A percentile compares a stretch with the other conserved stretches of the same genome.
These are phyloP conservation scores for Paradoxurus hermaphroditus DNA, from an alignment of 2,113 vertebrate species.

Conservation along the genomic window DNA sequence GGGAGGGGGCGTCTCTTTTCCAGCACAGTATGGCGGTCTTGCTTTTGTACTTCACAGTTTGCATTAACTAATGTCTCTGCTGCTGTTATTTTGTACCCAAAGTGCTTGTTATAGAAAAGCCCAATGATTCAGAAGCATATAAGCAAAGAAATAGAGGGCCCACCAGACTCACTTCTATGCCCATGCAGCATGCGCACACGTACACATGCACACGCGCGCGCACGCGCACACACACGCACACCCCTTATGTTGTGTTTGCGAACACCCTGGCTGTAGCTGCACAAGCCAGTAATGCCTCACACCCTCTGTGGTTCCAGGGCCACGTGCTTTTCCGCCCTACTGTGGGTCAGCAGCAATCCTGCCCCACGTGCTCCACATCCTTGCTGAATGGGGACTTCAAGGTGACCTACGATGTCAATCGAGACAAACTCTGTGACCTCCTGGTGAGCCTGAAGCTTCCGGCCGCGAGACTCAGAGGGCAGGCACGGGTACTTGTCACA, in stretches of 20 bases:
- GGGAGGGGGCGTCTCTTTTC: background rate
- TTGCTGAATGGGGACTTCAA: constrained; percentile 91
- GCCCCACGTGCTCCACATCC: constrained; percentile 84
- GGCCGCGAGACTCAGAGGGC: background rate
- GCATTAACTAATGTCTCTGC: background rate
- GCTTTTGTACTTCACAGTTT: background rate
- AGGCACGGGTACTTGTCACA: background rate
- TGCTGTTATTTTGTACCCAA: background rate
- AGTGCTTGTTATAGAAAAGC: constrained; percentile 15
- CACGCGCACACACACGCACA: background rate
- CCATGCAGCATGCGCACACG: background rate
- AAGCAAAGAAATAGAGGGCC: background rate
- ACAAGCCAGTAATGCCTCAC: background rate
- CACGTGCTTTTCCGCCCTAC: constrained; percentile 90
- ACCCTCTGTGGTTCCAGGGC: constrained; percentile 80
- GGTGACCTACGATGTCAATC: constrained; percentile 91
- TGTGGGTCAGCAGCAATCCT: constrained; percentile 88
- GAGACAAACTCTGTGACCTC: constrained; percentile 86
- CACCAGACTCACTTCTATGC: no score
- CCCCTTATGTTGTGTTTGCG: background rate
- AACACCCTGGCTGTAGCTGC: background rate
- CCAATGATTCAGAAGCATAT: background rate
- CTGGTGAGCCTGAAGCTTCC: constrained; percentile 80
- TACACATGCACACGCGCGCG: background rate
- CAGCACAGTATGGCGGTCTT: background rate